Conservation (phyloP, 2,113 vertebrate genomes). For the Gadus macrocephalus region DNA sequence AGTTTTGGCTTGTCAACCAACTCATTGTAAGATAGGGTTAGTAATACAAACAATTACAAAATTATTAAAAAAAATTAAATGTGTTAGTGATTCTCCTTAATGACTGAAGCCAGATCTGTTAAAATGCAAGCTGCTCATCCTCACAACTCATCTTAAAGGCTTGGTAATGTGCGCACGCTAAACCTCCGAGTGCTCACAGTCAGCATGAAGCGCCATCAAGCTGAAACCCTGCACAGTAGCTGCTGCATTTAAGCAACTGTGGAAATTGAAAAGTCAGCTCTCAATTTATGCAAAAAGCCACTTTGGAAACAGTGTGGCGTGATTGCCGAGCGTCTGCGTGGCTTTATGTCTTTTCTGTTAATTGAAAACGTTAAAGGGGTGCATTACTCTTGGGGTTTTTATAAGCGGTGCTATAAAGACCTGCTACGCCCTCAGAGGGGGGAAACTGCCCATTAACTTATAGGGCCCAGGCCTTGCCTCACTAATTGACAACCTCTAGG, state of each 20-base stretch:
- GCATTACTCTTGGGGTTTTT: constrained; percentile 69
- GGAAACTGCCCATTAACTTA: constrained; percentile 84
- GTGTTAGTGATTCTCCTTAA: constrained; percentile 28
- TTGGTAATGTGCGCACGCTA: constrained; percentile 57
- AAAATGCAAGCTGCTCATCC: constrained; percentile 48
- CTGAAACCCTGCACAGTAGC: constrained; percentile 61
- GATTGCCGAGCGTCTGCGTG: constrained; percentile 58
- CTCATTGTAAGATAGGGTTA: not conserved
- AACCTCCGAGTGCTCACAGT: constrained; percentile 57
- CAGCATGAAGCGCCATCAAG: constrained; percentile 60
- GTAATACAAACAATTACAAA: not conserved
- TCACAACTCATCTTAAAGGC: constrained; percentile 47
- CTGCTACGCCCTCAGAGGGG: constrained; percentile 66
- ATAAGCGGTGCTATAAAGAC: constrained; percentile 76
- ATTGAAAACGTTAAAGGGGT: constrained; percentile 73
- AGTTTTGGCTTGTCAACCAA: not conserved
- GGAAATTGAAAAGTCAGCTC: constrained; percentile 55
- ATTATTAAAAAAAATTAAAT: not conserved
- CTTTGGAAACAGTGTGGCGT: constrained; percentile 60
- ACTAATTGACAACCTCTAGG: constrained; percentile 90
- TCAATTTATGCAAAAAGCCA: constrained; percentile 61
- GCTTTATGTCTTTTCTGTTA: constrained; percentile 69
- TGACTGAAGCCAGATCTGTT: constrained; percentile 35
- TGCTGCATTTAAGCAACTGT: constrained; percentile 60
- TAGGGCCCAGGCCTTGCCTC: constrained; percentile 79